Base-by-base conservation (phyloP, 2,797 vertebrate genomes). In the Halcyon badia region DNA sequence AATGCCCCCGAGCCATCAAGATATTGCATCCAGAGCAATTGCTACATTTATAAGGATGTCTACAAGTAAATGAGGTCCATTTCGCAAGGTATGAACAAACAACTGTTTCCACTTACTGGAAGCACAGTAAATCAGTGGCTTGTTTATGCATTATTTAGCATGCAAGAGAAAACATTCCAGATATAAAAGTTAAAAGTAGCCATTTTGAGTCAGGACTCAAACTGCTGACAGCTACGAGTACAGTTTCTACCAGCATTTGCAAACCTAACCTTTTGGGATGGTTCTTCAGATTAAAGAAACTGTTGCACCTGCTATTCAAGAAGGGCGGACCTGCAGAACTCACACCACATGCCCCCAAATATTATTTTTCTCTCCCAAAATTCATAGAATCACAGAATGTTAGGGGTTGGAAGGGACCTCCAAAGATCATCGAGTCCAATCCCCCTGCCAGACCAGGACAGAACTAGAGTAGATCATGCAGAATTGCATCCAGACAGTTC, bases 51-150 rank as follows among this genome's bases (percentile, higher is more conserved):
- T 14, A 86, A 86, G 49, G 52, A 91, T 33, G 41, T 37, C 93
- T 93, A 31, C 82, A 87, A 89, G 73, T 65, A 87, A 77, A 83
- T 22, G 21, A 91, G 61, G 46, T 80, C 41, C 87, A 5, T 96
- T 96, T 96, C 54, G 5, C 64, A 96, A 96, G 83, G 86, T 90
- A 92, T 92, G 88, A 91, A 97, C 95, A 96, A 96, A 97, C 73
- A 79, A 94, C 65, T 70, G 41, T 66, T 91, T 90, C 66, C 71
- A 94, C 64, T 92, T 89, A 94, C 75, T 83, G 91, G 78, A 90
- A 92, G 49, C 81, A 89, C n/a, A 83, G 39, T 81, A 91, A 72
- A 94, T 60, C 83, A 89, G 56, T 49, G 56, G 37, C n/a, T 60
- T 91, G 37, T 33, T 82, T 89, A 83, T 69, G 75, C 20, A 78